Evolutionary conservation across 2,113 vertebrate species (phyloP).

Genomic region (Turdus rufiventris): DNA sequence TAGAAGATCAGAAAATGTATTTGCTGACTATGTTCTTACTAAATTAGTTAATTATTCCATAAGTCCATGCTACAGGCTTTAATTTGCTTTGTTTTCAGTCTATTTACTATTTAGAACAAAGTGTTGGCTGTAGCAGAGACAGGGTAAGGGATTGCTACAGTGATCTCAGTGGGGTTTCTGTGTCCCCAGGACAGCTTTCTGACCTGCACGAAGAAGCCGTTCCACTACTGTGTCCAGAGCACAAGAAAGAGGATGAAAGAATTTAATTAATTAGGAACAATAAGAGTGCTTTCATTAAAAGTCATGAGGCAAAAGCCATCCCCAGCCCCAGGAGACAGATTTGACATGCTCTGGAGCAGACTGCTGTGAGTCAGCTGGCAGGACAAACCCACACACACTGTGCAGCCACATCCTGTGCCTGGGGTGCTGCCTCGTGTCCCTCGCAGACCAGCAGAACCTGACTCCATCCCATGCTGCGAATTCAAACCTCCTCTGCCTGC

Average conservation of each 20-base stretch:
- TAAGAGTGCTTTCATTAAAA: conserved; percentile 37
- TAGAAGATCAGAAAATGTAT: background rate
- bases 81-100: background rate
- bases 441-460: background rate
- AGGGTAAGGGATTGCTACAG: background rate
- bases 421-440: background rate
- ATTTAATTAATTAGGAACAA: conserved; percentile 46
- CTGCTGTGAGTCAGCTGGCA: conserved; percentile 47
- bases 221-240: background rate
- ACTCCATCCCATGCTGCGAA: background rate
- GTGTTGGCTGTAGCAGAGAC: background rate
- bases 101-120: conserved; percentile 11
- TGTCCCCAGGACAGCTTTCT: conserved; percentile 19
- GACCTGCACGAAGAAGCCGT: background rate
- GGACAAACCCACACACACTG: background rate
- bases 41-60: background rate
- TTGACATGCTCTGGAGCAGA: conserved; percentile 11
- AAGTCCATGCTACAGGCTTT: background rate
- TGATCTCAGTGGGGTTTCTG: background rate
- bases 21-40: background rate
- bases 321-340: conserved; percentile 46
- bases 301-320: conserved; percentile 30
- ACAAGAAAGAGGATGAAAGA: conserved; percentile 14
- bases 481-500: background rate
- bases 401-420: conserved; percentile 6